Evolutionary conservation across 2,113 vertebrate species (phyloP).

Genomic region (Pimephales promelas): DNA sequence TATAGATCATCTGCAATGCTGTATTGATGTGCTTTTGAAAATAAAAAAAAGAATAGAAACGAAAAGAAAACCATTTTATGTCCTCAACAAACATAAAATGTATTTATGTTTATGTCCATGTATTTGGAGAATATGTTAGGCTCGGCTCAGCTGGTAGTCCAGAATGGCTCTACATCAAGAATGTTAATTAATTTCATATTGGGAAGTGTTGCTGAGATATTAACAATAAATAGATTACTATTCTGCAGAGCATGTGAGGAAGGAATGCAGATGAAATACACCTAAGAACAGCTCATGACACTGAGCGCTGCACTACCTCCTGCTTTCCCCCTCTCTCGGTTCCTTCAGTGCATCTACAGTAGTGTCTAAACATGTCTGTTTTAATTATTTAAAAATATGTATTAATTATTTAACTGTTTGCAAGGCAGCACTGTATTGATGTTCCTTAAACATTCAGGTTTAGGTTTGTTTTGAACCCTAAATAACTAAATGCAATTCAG

Average conservation of each 20-base stretch:
- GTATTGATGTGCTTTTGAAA: too few relatives aligned
- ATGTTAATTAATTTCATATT: constrained; percentile 50
- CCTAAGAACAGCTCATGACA: constrained; percentile 34
- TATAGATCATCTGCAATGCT: too few relatives aligned
- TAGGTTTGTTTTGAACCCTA: background rate
- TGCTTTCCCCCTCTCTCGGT: background rate
- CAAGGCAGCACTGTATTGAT: background rate
- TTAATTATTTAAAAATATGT: background rate
- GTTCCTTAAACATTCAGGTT: background rate
- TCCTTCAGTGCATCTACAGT: background rate
- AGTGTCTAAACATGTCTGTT: background rate
- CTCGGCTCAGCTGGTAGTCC: constrained; percentile 37
- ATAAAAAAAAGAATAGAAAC: background rate
- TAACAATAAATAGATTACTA: constrained; percentile 49
- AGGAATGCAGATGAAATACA: constrained; percentile 43
- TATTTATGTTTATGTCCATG: constrained; percentile 7
- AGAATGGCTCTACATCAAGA: constrained; percentile 24
- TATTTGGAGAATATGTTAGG: constrained; percentile 14
- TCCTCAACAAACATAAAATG: background rate
- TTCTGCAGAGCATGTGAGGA: background rate
- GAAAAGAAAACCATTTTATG: background rate
- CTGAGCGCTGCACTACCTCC: background rate
- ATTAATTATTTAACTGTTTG: background rate
- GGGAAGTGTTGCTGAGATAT: constrained; percentile 45
- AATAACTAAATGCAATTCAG: background rate